Percentiles rank a stretch among this genome's conserved stretches.
Evolutionary conservation across 2,888 invertebrate species (phyloP).

Genomic region (Trichopria drosophilae): DNA sequence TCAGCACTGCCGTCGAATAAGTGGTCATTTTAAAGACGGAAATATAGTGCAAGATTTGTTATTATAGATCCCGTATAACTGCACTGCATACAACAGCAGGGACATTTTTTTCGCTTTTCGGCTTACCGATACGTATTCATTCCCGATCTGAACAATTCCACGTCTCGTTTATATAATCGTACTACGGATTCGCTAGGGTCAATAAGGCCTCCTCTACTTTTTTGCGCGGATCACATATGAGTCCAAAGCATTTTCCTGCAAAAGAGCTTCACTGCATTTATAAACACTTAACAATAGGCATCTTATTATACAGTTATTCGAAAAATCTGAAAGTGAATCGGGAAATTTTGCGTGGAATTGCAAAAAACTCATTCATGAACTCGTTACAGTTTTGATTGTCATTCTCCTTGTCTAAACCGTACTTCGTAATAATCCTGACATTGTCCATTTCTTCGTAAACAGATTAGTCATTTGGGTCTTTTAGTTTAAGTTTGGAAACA

Average conservation of each 20-base stretch:
- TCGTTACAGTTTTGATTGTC: no score
- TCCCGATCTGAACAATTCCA: slow-evolving; percentile 7
- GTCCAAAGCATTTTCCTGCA: slow-evolving; percentile 1
- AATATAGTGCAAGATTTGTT: slow-evolving; percentile 24
- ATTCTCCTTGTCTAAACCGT: no score
- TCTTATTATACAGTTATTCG: slow-evolving; percentile 21
- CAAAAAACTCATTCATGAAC: no score
- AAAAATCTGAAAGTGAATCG: no score
- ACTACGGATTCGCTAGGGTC: slow-evolving; percentile 29
- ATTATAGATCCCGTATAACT: slow-evolving; percentile 22
- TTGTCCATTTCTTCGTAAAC: slow-evolving; percentile 10
- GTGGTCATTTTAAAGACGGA: slow-evolving; percentile 20
- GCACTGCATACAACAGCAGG: slow-evolving; percentile 22
- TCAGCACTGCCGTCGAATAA: slow-evolving; percentile 21
- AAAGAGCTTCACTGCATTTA: slow-evolving; percentile 18
- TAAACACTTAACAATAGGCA: slow-evolving; percentile 17
- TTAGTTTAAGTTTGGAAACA: background rate
- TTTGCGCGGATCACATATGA: slow-evolving; percentile 12
- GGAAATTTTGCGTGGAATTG: no score
- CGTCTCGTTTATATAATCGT: slow-evolving; percentile 14
- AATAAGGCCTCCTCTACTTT: slow-evolving; percentile 19
- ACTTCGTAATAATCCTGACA: background rate
- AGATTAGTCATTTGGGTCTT: slow-evolving; percentile 2
- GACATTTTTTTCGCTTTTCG: slow-evolving; percentile 22
- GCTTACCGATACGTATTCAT: slow-evolving; percentile 4